Conservation (phyloP, 2,888 invertebrate genomes). For the Nomada fabriciana region DNA sequence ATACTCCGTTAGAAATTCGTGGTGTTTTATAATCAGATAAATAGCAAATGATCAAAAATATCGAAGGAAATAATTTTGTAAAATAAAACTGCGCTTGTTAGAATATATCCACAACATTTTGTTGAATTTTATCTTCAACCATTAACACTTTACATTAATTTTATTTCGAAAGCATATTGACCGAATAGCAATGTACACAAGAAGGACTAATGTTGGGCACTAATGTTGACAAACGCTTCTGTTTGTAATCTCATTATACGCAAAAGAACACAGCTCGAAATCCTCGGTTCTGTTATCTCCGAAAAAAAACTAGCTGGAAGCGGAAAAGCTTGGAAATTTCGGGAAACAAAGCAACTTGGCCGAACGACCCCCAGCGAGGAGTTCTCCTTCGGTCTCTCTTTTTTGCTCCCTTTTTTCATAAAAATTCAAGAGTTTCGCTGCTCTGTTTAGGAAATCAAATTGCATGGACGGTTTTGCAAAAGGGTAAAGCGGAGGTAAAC, state of each 20-base stretch:
- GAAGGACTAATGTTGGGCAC: not conserved
- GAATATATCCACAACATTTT: too few relatives aligned
- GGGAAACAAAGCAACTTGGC: not conserved
- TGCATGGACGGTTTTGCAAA: not conserved
- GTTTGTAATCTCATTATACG: too few relatives aligned
- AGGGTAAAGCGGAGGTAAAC: not conserved
- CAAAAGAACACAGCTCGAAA: not conserved
- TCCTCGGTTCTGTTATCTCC: not conserved
- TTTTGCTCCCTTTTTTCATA: not conserved
- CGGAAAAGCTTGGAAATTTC: not conserved
- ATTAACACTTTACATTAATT: too few relatives aligned
- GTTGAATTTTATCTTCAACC: too few relatives aligned
- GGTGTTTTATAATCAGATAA: too few relatives aligned
- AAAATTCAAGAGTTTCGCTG: conserved; percentile 1
- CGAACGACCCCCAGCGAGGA: not conserved
- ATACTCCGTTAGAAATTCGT: not conserved
- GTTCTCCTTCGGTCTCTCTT: not conserved
- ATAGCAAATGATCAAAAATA: too few relatives aligned
- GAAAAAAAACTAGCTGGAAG: not conserved
- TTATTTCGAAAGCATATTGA: too few relatives aligned
- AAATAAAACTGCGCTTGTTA: too few relatives aligned
- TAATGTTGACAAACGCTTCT: not conserved
- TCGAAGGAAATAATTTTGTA: too few relatives aligned
- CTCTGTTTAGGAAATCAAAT: conserved; percentile 20
- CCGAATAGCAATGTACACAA: too few relatives aligned